Conservation (phyloP, 2,888 invertebrate genomes). For the Neoascia interrupta region DNA sequence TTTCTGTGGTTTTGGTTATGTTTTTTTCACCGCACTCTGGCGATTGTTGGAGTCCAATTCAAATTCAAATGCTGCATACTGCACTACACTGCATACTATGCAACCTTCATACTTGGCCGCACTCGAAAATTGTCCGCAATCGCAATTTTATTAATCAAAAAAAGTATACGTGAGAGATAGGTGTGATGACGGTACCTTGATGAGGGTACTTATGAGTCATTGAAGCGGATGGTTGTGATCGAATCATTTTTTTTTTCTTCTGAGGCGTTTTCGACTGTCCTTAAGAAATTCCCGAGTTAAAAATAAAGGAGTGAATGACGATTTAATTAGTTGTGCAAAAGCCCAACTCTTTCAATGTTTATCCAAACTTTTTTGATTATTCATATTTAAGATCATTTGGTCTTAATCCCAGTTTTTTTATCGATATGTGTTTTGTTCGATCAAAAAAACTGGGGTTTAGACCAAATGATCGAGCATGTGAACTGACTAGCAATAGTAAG, state of each 20-base stretch:
- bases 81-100: slow-evolving; percentile 30
- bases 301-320: no score
- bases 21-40: slow-evolving; percentile 29
- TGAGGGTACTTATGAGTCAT: slow-evolving; percentile 28
- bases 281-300: no score
- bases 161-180: slow-evolving; percentile 18
- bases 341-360: no score
- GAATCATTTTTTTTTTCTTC: neutral
- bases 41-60: slow-evolving; percentile 49
- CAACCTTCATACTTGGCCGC: slow-evolving; percentile 79
- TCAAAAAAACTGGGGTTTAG: no score
- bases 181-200: slow-evolving; percentile 34
- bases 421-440: no score
- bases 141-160: slow-evolving; percentile 51
- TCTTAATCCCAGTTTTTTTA: no score
- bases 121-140: slow-evolving; percentile 69
- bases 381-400: no score
- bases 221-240: neutral
- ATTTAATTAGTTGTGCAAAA: neutral
- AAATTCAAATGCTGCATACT: slow-evolving; percentile 56
- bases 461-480: no score
- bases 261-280: neutral
- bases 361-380: no score
- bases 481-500: no score
- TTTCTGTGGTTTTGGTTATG: slow-evolving; percentile 56